These are phyloP conservation scores for Cottus gobio DNA, from an alignment of 2,113 vertebrate genomes.

Conservation along the genomic window DNA sequence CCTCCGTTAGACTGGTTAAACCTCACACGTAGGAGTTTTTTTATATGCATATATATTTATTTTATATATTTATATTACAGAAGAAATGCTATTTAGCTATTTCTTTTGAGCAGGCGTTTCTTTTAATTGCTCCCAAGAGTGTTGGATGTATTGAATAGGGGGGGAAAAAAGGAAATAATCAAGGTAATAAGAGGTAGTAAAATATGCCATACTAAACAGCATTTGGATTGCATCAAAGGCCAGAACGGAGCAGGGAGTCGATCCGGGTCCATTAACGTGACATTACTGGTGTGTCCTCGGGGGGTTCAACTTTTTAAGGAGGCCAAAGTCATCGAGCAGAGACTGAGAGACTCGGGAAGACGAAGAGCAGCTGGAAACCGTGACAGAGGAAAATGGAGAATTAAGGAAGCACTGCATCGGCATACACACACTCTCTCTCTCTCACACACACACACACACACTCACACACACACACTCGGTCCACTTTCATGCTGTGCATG, in stretches of 20 bases:
- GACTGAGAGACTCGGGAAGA: slow-evolving; percentile 3
- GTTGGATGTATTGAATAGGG: neutral
- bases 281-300: neutral
- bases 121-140: neutral
- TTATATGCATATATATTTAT: too few relatives aligned
- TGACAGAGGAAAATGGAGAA: slow-evolving; percentile 28
- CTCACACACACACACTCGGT: slow-evolving; percentile 5
- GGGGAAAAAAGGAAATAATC: neutral
- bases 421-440: neutral
- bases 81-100: neutral
- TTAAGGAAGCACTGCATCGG: neutral
- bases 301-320: neutral
- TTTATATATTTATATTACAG: neutral
- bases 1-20: slow-evolving; percentile 12
- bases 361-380: slow-evolving; percentile 62
- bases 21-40: neutral
- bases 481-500: slow-evolving; percentile 9
- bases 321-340: neutral
- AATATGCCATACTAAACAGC: neutral
- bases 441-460: neutral
- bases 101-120: neutral
- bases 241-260: neutral
- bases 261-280: neutral
- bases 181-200: neutral
- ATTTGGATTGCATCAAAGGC: neutral